Evolutionary conservation across 1,140 invertebrate genomes (phyloP), one percentile per base, ranked within the genome.

Genomic region (Hyles euphorbiae): DNA sequence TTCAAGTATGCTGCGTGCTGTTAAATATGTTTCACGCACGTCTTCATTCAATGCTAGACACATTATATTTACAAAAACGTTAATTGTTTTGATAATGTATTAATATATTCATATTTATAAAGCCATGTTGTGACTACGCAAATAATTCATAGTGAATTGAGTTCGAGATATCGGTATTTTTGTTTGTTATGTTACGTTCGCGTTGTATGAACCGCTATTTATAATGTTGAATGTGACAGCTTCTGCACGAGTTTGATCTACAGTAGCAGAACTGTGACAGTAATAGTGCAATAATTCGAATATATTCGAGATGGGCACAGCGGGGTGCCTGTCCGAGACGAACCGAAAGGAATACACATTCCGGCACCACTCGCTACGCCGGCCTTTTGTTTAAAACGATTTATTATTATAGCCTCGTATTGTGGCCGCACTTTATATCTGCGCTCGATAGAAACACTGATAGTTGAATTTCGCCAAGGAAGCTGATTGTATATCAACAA

Each of bases 221-320:
- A 22, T 48, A 49, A 57, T 47, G 60, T 36, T 70, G 61, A 63
- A 67, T 71, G 60, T 76, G 78, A 73, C 67, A 68, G 68, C 64
- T 65, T 71, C 67, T 50, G 70, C 72, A 76, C 68, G 66, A 77
- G 60, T 78, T 71, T 76, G 70, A 78, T 73, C 65, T 70, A 74
- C 72, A 75, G 72, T 74, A 81, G 74, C 74, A 61, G 54, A 52
- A 50, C 48, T 56, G 64, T 67, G 70, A 74, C 74, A 69, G 62
- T 74, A 68, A 77, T 74, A 69, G 66, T 62, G 72, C 72, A 70
- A 78, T 77, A 76, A 78, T 66, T 63, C 76, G 67, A 56, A 76
- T 77, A 70, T 74, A 78, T 70, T 68, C 53, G 62, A 70, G 70
- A 74, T 76, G 66, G 47, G 63, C 79, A 5, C 75, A 72, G 78